Conservation (phyloP, 2,113 vertebrate species). For the Prochilodus magdalenae region DNA sequence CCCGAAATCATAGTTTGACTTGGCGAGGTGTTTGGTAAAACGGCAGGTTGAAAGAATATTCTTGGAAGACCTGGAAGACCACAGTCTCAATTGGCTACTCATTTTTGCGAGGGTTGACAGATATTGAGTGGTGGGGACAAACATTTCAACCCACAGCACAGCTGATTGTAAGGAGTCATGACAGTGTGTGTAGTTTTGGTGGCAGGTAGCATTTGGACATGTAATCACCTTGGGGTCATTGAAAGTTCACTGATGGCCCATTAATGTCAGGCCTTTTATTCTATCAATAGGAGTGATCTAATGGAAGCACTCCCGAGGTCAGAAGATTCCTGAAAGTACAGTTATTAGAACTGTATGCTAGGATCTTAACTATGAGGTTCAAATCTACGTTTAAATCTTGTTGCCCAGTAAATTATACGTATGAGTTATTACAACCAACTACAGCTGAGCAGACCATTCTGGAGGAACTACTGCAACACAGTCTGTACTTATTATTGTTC, state of each 20-base stretch:
- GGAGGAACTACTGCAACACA: no score
- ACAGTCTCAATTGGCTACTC: neutral
- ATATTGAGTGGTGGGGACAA: neutral
- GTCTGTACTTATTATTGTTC: no score
- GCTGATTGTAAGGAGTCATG: neutral
- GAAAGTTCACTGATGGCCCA: neutral
- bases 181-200: neutral
- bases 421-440: no score
- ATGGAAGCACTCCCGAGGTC: neutral
- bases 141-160: neutral
- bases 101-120: neutral
- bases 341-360: no score
- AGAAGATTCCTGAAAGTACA: no score
- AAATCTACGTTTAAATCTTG: no score
- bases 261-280: neutral
- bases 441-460: no score
- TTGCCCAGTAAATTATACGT: no score
- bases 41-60: neutral
- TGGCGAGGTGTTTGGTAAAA: neutral
- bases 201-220: neutral
- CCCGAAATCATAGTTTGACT: neutral
- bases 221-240: neutral
- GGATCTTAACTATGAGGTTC: no score
- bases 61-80: neutral
- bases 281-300: neutral